Conservation (phyloP, 2,113 vertebrate species). For the Salvelinus namaycush region DNA sequence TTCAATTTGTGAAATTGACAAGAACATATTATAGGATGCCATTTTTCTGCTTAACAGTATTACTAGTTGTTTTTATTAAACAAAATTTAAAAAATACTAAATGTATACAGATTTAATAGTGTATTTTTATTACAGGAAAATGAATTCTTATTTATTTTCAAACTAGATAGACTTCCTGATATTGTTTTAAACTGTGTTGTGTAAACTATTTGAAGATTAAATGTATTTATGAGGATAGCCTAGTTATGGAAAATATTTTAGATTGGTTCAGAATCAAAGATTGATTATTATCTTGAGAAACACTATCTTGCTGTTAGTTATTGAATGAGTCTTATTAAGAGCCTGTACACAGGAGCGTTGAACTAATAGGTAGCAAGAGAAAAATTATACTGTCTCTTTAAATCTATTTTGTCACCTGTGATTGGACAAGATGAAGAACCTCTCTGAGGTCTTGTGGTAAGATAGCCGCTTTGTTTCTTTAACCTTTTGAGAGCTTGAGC, state of each 20-base stretch:
- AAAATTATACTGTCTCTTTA: constrained; percentile 89
- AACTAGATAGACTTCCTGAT: constrained; percentile 58
- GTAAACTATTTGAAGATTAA: constrained; percentile 51
- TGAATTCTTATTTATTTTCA: constrained; percentile 67
- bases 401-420: constrained; percentile 67
- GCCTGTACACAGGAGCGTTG: constrained; percentile 45
- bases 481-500: constrained; percentile 86
- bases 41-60: constrained; percentile 67
- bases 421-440: constrained; percentile 47
- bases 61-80: constrained; percentile 67
- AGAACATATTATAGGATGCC: constrained; percentile 64
- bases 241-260: constrained; percentile 50
- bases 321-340: constrained; percentile 13
- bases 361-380: constrained; percentile 53
- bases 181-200: constrained; percentile 55
- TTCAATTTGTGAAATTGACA: constrained; percentile 85
- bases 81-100: constrained; percentile 44
- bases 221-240: constrained; percentile 48
- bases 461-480: constrained; percentile 66
- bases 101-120: constrained; percentile 71
- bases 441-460: constrained; percentile 52
- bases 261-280: constrained; percentile 35
- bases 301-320: constrained; percentile 39
- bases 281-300: constrained; percentile 23
- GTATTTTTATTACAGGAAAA: constrained; percentile 78